phyloP scores from a whole-genome alignment of 2,888 invertebrate species.

The Desoria tigrina region DNA sequence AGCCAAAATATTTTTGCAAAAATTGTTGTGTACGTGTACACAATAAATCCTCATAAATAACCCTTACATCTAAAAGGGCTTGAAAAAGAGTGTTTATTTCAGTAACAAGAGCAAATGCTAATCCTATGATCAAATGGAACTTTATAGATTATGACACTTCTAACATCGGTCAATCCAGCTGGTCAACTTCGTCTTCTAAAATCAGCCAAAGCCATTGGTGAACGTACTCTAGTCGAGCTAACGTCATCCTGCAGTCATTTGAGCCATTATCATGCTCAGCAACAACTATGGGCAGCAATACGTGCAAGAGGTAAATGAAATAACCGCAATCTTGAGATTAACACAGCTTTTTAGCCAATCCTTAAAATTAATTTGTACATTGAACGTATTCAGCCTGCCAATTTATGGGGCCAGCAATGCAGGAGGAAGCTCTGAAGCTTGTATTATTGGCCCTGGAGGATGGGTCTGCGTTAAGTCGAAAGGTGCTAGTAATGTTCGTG shows the following conservation, averaged over 20 bases:
- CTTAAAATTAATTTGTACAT: constrained; percentile 5
- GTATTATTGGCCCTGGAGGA: constrained; percentile 92
- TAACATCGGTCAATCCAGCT: constrained; percentile 31
- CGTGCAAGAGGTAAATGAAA: constrained; percentile 33
- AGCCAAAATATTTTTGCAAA: too few species aligned
- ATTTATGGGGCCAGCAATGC: constrained; percentile 73
- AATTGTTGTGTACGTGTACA: too few species aligned
- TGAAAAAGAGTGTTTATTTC: too few species aligned
- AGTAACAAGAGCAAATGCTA: too few species aligned
- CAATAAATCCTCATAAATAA: too few species aligned
- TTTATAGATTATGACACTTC: constrained; percentile 30
- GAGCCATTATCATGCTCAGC: constrained; percentile 49
- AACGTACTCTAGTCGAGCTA: constrained; percentile 40
- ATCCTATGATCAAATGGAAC: too few species aligned
- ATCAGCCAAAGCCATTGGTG: constrained; percentile 38
- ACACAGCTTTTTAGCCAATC: not conserved
- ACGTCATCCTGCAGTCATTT: constrained; percentile 41
- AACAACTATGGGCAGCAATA: constrained; percentile 48
- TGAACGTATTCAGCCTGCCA: constrained; percentile 29
- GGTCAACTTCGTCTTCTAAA: constrained; percentile 29
- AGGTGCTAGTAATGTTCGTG: constrained; percentile 97
- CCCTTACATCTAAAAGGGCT: too few species aligned
- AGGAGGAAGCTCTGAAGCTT: constrained; percentile 94
- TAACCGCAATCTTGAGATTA: not conserved
- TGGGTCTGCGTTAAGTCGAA: constrained; percentile 87